A percentile compares a stretch with the other conserved stretches of the same genome.
Conservation (phyloP, 92 coral and sea anemone genomes). For the Galaxea fascicularis region DNA sequence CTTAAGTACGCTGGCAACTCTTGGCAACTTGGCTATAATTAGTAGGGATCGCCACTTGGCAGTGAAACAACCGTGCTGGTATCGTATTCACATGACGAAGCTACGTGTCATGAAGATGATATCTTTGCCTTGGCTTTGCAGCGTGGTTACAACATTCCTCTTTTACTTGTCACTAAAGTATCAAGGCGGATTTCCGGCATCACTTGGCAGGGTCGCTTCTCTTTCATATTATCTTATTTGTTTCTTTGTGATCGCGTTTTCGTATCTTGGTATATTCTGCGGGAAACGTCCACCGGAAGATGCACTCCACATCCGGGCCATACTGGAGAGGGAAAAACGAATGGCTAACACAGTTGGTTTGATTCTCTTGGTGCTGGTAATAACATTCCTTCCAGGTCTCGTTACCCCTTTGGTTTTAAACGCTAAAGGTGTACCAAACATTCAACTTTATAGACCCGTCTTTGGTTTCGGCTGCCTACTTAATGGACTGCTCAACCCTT, state of each 20-base stretch:
- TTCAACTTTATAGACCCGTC: background rate
- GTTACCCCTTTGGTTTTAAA: background rate
- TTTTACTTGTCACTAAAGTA: background rate
- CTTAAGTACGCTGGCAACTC: background rate
- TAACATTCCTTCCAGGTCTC: slow-evolving; percentile 7
- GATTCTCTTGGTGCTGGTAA: background rate
- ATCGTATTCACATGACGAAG: slow-evolving; percentile 7
- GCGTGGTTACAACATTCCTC: background rate
- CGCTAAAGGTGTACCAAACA: background rate
- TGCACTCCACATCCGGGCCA: background rate
- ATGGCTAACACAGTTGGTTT: background rate
- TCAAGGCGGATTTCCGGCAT: background rate
- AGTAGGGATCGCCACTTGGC: slow-evolving; percentile 10
- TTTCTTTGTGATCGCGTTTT: background rate
- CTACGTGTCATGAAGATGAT: slow-evolving; percentile 8
- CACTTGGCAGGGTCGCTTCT: background rate
- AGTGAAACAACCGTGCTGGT: background rate
- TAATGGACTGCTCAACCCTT: slow-evolving; percentile 9
- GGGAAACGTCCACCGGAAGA: background rate
- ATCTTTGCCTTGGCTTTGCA: background rate
- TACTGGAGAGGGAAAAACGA: slow-evolving; percentile 9
- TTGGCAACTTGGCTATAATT: background rate
- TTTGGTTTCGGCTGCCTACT: background rate
- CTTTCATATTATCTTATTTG: slow-evolving; percentile 8
- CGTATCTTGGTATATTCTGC: background rate